Conservation (phyloP, 2,888 invertebrate species). For the Leucophenga maculata region DNA sequence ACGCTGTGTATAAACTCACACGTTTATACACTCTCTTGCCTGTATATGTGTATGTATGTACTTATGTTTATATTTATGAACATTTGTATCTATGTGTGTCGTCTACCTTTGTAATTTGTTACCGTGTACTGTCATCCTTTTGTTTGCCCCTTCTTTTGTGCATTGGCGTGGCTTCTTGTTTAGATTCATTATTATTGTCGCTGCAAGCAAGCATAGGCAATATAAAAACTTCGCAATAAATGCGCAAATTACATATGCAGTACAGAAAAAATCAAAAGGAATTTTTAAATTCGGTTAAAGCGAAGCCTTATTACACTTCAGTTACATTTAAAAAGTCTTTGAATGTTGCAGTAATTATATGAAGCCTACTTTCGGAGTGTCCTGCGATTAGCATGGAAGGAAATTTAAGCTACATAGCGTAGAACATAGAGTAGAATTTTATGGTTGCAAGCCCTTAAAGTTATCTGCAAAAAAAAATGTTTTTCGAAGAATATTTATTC, state of each 20-base stretch:
- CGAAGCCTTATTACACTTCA: too few species aligned
- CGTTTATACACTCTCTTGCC: neutral
- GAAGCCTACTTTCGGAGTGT: too few species aligned
- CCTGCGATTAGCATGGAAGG: too few species aligned
- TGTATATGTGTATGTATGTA: neutral
- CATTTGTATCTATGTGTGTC: neutral
- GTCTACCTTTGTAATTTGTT: neutral
- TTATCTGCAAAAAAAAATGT: too few species aligned
- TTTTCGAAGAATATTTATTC: too few species aligned
- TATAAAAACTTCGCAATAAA: slow-evolving; percentile 20
- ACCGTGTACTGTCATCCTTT: slow-evolving; percentile 13
- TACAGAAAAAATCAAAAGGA: neutral
- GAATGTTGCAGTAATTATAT: too few species aligned
- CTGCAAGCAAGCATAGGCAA: neutral
- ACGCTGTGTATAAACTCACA: neutral
- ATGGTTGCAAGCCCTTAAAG: too few species aligned
- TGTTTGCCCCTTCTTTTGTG: slow-evolving; percentile 10
- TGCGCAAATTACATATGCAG: slow-evolving; percentile 4
- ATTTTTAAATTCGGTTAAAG: neutral
- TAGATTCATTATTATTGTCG: slow-evolving; percentile 16
- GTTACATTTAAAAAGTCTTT: too few species aligned
- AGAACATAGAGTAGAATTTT: too few species aligned
- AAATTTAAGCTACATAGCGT: too few species aligned
- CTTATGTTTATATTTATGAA: neutral
- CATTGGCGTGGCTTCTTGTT: neutral